Evolutionary conservation across 2,888 invertebrate species (phyloP).

Genomic region (Machimus rusticus): DNA sequence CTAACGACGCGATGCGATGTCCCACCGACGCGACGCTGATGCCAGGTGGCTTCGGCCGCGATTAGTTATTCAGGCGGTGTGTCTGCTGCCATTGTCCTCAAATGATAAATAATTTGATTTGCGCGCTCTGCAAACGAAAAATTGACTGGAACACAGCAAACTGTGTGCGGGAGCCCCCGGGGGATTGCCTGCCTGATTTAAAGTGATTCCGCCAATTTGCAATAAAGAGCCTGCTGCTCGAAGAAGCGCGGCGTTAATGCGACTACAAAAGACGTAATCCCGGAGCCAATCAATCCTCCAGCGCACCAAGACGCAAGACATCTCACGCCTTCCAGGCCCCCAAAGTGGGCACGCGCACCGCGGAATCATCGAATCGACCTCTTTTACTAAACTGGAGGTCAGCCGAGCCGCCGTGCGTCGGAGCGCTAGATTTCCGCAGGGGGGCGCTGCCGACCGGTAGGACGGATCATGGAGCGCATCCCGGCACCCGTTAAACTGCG

Average conservation of each 20-base stretch:
- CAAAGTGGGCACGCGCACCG: not conserved
- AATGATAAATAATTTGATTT: not conserved
- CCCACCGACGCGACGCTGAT: not conserved
- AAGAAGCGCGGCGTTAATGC: not conserved
- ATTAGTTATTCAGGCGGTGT: not conserved
- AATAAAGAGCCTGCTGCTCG: not conserved
- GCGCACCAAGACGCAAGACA: not conserved
- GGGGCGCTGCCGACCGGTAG: not conserved
- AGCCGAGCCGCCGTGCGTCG: not conserved
- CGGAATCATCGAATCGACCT: not conserved
- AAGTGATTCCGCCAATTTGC: slow-evolving; percentile 22
- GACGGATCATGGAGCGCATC: not conserved
- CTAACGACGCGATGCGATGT: not conserved
- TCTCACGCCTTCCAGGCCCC: not conserved
- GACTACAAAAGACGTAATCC: slow-evolving; percentile 1
- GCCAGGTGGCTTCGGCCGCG: not conserved
- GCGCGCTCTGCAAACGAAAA: not conserved
- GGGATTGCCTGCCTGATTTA: slow-evolving; percentile 1
- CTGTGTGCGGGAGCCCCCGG: not conserved
- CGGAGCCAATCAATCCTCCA: not conserved
- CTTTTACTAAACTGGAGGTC: not conserved
- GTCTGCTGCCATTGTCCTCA: not conserved
- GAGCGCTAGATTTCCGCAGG: not conserved
- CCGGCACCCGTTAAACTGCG: not conserved
- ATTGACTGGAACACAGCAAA: not conserved